Percentiles rank a stretch among this genome's conserved stretches.
Conservation (phyloP, 1,140 invertebrate species). For the Ctenoplectra terminalis region DNA sequence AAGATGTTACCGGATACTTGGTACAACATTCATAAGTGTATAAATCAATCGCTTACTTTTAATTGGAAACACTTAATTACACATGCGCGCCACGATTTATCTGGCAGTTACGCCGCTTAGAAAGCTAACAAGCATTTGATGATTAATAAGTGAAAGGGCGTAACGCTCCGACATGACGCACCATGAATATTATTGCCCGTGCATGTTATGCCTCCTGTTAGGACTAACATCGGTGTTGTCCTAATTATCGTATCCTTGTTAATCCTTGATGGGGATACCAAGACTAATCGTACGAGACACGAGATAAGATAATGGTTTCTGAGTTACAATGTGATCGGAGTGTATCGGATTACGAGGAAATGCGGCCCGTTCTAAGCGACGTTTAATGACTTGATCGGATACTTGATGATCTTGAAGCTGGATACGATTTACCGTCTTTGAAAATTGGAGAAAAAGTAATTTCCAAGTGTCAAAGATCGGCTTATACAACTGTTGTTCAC, state of each 20-base stretch:
- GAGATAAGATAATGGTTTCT: conserved; percentile 51
- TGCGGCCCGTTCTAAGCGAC: conserved; percentile 16
- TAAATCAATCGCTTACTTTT: not conserved
- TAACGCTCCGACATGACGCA: not conserved
- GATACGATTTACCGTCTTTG: not conserved
- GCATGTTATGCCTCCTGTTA: not conserved
- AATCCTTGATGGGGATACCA: conserved; percentile 51
- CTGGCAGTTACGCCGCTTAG: not conserved
- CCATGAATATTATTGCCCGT: conserved; percentile 19
- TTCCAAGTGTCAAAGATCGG: too few relatives aligned
- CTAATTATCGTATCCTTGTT: conserved; percentile 59
- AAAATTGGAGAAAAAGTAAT: not conserved
- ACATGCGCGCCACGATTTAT: not conserved
- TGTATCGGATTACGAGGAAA: conserved; percentile 35
- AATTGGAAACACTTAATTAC: not conserved
- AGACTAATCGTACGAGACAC: conserved; percentile 43
- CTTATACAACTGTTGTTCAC: too few relatives aligned
- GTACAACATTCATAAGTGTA: not conserved
- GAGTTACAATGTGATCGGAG: conserved; percentile 39
- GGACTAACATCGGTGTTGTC: conserved; percentile 41
- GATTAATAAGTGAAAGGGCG: conserved; percentile 1
- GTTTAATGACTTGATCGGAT: conserved; percentile 16
- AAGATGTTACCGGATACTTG: not conserved
- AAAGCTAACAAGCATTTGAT: not conserved
- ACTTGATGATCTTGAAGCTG: not conserved